Base-by-base conservation (phyloP, 2,888 invertebrate genomes). In the Copidosoma aretas region DNA sequence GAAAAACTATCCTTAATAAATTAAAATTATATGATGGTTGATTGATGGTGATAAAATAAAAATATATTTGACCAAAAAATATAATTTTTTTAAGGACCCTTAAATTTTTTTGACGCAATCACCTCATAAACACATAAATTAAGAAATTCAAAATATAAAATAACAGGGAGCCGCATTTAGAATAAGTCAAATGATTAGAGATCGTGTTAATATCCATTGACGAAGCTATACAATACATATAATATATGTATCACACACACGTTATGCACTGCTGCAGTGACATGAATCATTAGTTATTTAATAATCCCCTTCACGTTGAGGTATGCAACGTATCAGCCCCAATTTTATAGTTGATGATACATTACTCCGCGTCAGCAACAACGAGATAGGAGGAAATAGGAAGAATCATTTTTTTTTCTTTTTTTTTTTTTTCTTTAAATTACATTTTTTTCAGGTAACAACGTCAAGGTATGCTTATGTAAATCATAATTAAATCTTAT, bases 391-490 rank as follows among this genome's bases (percentile, higher is more conserved):
- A 5, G 19, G 17, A 49, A 4, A 5, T n/a, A n/a, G n/a, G n/a
- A n/a, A n/a, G n/a, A n/a, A n/a, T n/a, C n/a, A n/a, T n/a, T 49
- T 49, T 49, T 49, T n/a, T n/a, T 49, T 49, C 10, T 49, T 49
- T 49, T 49, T 49, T 49, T 49, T 49, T 49, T 15, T 49, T 19
- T 49, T 49, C 10, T 49, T 49, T 49, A 5, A 5, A 4, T n/a
- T n/a, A 4, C 10, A 5, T 22, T 22, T 22, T 53, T 22, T 53
- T 53, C 21, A n/a, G 75, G 75, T 79, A 78, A 79, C 78, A 75
- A 70, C 78, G 75, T 76, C 70, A 76, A 77, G 75, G 75, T 76
- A 71, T 74, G 65, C 5, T 21, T 69, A n/a, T n/a, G n/a, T n/a
- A n/a, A n/a, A n/a, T n/a, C n/a, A 32, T 32, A 32, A 32, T 65